Percentiles rank a stretch among this genome's conserved stretches.
These are phyloP conservation scores for Rhagonycha fulva DNA, from an alignment of 2,888 invertebrate genomes.

Conservation along the genomic window DNA sequence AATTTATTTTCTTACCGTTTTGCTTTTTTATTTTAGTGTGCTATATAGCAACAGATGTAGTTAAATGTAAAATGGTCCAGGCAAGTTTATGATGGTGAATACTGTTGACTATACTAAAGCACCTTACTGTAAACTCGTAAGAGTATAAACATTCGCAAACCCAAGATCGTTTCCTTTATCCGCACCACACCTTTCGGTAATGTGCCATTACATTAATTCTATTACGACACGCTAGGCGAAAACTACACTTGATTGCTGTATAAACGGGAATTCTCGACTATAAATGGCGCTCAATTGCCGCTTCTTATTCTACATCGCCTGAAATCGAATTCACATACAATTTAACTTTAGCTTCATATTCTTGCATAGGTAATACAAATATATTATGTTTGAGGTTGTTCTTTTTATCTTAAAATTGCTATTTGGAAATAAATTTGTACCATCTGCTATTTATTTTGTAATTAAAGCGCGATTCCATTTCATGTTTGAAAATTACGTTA, in stretches of 20 bases:
- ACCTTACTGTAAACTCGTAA: conserved; percentile 25
- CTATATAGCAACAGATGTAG: not conserved
- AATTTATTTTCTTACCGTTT: not conserved
- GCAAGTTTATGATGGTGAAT: conserved; percentile 22
- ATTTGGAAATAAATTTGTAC: not conserved
- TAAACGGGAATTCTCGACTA: conserved; percentile 49
- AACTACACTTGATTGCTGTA: conserved; percentile 51
- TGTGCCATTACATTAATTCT: conserved; percentile 52
- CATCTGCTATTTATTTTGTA: not conserved
- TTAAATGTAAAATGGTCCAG: conserved; percentile 1
- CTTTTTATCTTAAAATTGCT: not conserved
- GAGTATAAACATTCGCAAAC: conserved; percentile 32
- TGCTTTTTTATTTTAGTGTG: not conserved
- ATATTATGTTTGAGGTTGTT: not conserved
- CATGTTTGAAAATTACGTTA: not conserved
- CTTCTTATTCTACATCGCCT: conserved; percentile 28
- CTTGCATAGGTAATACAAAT: conserved; percentile 12
- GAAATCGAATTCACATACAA: conserved; percentile 38
- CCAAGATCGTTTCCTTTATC: conserved; percentile 44
- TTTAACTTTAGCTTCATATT: conserved; percentile 34
- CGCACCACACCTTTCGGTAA: conserved; percentile 43
- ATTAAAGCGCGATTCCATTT: not conserved
- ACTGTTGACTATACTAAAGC: conserved; percentile 18
- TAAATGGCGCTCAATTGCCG: conserved; percentile 46
- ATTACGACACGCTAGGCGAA: conserved; percentile 49